These are phyloP conservation scores for Drosophila orosa DNA, from an alignment of 1,140 invertebrate genomes.

Conservation along the genomic window DNA sequence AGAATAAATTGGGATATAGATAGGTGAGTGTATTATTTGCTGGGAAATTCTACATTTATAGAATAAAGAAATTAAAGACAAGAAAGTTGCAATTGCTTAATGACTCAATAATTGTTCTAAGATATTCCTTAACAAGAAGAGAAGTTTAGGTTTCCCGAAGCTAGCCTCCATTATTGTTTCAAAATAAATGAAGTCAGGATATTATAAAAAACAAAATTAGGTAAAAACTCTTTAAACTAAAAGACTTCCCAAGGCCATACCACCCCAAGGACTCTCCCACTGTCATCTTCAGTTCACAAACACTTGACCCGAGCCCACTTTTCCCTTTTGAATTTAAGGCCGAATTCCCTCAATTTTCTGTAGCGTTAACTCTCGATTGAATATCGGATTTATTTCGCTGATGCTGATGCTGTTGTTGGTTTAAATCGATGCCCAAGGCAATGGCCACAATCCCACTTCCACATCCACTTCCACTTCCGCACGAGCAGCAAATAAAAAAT, in stretches of 20 bases:
- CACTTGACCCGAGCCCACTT: neutral
- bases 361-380: conserved; percentile 56
- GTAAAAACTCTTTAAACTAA: neutral
- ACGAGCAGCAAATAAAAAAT: conserved; percentile 59
- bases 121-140: neutral
- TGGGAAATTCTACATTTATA: neutral
- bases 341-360: conserved; percentile 29
- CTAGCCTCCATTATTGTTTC: too few species aligned
- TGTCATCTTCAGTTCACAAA: neutral
- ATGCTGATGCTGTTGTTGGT: conserved; percentile 7
- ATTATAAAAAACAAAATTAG: too few species aligned
- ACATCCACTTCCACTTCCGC: conserved; percentile 58
- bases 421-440: conserved; percentile 67
- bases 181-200: too few species aligned
- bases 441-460: conserved; percentile 65
- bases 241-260: neutral
- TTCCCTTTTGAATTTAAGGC: conserved; percentile 8
- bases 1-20: neutral
- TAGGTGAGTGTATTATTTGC: neutral
- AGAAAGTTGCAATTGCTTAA: neutral
- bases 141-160: too few species aligned
- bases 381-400: conserved; percentile 21
- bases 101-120: neutral
- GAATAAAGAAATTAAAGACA: neutral
- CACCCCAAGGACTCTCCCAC: neutral